A percentile compares a stretch with the other conserved stretches of the same genome.
Evolutionary conservation across 2,113 vertebrate genomes (phyloP).

Genomic region (Egretta garzetta): DNA sequence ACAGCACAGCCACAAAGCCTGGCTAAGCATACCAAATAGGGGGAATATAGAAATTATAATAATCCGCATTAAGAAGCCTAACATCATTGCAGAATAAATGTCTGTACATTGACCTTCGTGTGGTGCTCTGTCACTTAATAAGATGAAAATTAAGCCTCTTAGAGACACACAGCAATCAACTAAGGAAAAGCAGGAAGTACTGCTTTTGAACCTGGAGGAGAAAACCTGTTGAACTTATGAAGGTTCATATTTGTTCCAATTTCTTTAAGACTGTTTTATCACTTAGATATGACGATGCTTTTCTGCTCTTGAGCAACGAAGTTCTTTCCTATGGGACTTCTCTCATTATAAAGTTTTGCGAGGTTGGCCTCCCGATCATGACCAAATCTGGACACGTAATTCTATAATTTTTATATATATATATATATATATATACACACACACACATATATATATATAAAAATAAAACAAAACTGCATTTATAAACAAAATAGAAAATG

Average conservation of each 20-base stretch:
- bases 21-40: not conserved
- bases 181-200: not conserved
- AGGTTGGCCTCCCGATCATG: not conserved
- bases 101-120: not conserved
- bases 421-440: not conserved
- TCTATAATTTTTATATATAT: not conserved
- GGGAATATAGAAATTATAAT: conserved; percentile 2
- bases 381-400: not conserved
- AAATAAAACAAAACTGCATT: not conserved
- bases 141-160: conserved; percentile 39
- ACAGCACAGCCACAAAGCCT: not conserved
- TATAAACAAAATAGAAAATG: not conserved
- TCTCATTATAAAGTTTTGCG: not conserved
- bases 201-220: not conserved
- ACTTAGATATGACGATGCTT: not conserved
- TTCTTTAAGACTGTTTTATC: not conserved
- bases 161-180: not conserved
- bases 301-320: not conserved
- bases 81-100: not conserved
- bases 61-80: not conserved
- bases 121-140: not conserved
- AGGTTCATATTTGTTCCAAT: not conserved
- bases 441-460: not conserved
- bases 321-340: not conserved
- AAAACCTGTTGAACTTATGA: not conserved